Percentiles rank a stretch among this genome's conserved stretches.
phyloP scores from a whole-genome alignment of 2,888 invertebrate species.

The Ypsolopha sequella region DNA sequence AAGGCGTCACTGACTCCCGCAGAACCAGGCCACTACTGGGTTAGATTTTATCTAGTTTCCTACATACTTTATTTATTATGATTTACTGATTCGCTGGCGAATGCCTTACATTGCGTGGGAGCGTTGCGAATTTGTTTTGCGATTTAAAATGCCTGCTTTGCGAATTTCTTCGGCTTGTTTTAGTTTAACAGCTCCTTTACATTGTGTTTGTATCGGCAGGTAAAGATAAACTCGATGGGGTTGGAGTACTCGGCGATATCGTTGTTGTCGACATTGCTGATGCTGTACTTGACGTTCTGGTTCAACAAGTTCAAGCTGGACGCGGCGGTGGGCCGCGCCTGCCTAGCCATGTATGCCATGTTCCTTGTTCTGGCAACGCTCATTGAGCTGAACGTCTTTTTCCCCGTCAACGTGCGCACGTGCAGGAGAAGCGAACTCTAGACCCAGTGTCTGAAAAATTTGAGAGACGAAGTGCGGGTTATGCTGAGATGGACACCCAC shows the following conservation, averaged over 20 bases:
- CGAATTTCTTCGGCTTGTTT: not conserved
- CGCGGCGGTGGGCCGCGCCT: constrained; percentile 86
- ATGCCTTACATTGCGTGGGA: not conserved
- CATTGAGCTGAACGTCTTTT: constrained; percentile 94
- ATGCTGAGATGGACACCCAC: not conserved
- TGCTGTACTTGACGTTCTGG: constrained; percentile 87
- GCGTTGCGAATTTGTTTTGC: constrained; percentile 4
- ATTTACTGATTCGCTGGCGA: not conserved
- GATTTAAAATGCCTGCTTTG: not conserved
- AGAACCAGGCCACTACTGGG: constrained; percentile 82
- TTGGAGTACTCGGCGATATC: constrained; percentile 93
- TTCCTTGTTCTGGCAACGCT: constrained; percentile 90
- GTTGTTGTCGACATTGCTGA: constrained; percentile 84
- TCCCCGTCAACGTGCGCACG: constrained; percentile 89
- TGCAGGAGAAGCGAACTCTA: constrained; percentile 74
- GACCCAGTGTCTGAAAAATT: constrained; percentile 21
- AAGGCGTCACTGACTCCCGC: constrained; percentile 88
- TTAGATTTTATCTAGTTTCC: constrained; percentile 35
- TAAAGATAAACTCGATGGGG: constrained; percentile 91
- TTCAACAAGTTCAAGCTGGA: constrained; percentile 90
- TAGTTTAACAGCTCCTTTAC: not conserved
- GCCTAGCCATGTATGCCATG: constrained; percentile 88
- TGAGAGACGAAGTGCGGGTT: not conserved
- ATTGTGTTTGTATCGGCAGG: constrained; percentile 44
- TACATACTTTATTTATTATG: not conserved